These are phyloP conservation scores for Andrena flavipes DNA, from an alignment of 2,888 invertebrate species.

Conservation along the genomic window DNA sequence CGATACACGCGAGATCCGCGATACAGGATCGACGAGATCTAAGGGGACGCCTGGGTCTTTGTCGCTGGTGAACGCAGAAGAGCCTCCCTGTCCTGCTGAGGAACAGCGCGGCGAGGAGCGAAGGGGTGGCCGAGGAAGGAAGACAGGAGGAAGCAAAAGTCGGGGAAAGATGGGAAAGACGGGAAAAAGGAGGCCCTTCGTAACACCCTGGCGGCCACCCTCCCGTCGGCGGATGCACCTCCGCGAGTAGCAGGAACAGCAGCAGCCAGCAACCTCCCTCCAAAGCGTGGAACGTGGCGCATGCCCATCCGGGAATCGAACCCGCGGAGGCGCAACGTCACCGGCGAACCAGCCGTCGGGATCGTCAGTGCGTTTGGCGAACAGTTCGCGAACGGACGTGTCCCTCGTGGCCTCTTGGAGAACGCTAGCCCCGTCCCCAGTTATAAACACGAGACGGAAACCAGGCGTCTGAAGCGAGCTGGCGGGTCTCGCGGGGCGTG, in stretches of 20 bases:
- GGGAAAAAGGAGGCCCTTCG: constrained; percentile 43
- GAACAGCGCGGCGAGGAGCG: background rate
- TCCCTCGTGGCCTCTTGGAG: constrained; percentile 68
- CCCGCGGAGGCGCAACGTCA: constrained; percentile 79
- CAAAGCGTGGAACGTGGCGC: constrained; percentile 80
- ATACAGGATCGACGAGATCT: constrained; percentile 7
- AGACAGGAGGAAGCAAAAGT: constrained; percentile 22
- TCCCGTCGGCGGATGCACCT: constrained; percentile 64
- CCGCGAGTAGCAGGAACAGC: constrained; percentile 58
- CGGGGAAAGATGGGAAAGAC: constrained; percentile 28
- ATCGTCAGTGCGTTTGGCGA: constrained; percentile 84
- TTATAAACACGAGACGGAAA: constrained; percentile 57
- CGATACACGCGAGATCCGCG: background rate
- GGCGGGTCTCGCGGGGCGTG: constrained; percentile 1
- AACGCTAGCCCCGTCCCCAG: constrained; percentile 53
- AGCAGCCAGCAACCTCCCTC: constrained; percentile 64
- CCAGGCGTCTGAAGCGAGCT: constrained; percentile 24
- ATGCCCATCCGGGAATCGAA: constrained; percentile 82
- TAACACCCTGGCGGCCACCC: constrained; percentile 64
- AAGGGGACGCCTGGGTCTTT: background rate
- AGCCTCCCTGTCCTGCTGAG: background rate
- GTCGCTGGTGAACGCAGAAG: constrained; percentile 4
- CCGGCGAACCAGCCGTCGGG: constrained; percentile 81
- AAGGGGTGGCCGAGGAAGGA: background rate
- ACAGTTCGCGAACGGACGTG: constrained; percentile 84